Evolutionary conservation across 2,113 vertebrate genomes (phyloP).

Genomic region (Carlito syrichta): DNA sequence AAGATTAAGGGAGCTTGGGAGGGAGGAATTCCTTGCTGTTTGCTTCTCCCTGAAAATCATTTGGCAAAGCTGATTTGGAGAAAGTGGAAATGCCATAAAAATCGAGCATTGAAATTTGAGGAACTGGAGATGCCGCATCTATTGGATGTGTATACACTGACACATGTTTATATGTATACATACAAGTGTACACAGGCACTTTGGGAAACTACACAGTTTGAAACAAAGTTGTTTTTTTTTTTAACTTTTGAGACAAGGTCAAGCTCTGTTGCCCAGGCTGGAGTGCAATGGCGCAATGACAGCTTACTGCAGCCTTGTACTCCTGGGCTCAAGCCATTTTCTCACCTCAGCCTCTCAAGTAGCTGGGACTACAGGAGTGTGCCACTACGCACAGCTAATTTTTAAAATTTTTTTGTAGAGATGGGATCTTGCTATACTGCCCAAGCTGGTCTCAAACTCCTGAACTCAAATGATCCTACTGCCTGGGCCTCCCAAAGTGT

Average conservation of each 20-base stretch:
- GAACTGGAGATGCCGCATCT: not conserved
- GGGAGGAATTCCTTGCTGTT: not conserved
- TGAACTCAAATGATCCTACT: not conserved
- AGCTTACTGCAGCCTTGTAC: not conserved
- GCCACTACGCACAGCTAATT: not conserved
- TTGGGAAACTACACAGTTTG: not conserved
- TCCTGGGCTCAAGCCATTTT: not conserved
- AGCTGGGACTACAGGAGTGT: not conserved
- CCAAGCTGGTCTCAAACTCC: no score
- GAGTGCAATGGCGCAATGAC: not conserved
- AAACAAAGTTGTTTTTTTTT: not conserved
- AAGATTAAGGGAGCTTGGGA: not conserved
- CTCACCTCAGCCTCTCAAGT: not conserved
- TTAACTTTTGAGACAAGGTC: not conserved
- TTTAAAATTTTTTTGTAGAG: no score
- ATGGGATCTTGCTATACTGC: no score
- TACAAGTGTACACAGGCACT: not conserved
- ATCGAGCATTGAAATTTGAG: not conserved
- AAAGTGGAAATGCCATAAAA: not conserved
- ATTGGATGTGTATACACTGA: not conserved
- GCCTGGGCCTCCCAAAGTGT: not conserved
- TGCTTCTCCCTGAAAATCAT: not conserved
- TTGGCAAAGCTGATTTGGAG: not conserved
- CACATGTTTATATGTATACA: no score
- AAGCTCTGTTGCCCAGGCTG: not conserved